Conservation (phyloP, 2,113 vertebrate genomes). For the Menidia beryllina region DNA sequence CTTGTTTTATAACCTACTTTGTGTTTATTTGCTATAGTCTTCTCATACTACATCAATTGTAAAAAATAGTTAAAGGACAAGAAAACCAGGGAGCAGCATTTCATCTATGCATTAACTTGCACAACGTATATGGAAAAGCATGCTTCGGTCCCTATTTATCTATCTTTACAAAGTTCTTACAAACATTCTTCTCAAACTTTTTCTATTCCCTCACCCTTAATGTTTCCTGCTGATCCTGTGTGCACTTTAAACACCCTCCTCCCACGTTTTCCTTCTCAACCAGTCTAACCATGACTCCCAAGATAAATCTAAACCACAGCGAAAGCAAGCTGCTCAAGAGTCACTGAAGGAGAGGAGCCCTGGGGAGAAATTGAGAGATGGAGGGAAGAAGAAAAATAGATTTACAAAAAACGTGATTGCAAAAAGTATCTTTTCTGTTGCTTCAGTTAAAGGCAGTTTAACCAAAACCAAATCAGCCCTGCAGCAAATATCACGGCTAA, state of each 20-base stretch:
- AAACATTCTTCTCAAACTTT: too few relatives aligned
- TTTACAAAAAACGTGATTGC: too few relatives aligned
- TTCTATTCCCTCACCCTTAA: constrained; percentile 7
- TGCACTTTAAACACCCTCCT: constrained; percentile 32
- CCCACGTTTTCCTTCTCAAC: constrained; percentile 39
- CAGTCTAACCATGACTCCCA: constrained; percentile 53
- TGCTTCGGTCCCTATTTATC: neutral
- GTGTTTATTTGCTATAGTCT: neutral
- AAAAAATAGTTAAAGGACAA: neutral
- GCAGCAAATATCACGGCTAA: neutral
- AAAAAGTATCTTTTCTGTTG: constrained; percentile 1
- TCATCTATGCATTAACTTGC: neutral
- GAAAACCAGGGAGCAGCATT: neutral
- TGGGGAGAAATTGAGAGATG: constrained; percentile 47
- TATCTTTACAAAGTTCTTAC: neutral
- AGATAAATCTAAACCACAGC: constrained; percentile 48
- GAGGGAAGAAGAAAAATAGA: neutral
- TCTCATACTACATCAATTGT: neutral
- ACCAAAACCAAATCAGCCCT: neutral
- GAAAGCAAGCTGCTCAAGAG: constrained; percentile 65
- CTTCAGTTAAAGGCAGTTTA: neutral
- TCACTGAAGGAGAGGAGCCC: constrained; percentile 39
- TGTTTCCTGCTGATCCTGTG: constrained; percentile 37
- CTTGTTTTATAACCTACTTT: neutral
- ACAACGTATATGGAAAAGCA: neutral